Evolutionary conservation across 2,797 vertebrate species (phyloP), one percentile per base, ranked within the genome.

Genomic region (Babyrousa celebensis): DNA sequence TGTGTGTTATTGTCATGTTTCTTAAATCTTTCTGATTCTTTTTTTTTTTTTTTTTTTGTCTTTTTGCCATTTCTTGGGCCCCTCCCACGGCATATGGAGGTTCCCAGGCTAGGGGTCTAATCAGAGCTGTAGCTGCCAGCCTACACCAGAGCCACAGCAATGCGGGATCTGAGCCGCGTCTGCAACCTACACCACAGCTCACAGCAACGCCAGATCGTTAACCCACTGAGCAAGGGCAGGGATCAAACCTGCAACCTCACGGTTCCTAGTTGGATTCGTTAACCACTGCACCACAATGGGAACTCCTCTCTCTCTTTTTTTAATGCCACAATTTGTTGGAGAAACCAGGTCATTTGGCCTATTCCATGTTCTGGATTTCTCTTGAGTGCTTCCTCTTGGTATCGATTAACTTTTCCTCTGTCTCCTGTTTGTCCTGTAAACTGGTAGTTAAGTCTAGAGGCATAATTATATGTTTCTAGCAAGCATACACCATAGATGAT

Each of bases 301-400:
- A 36, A 36, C 36, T 36, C 36, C 36, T 36, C 36, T 15, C 54
- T 82, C 18, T 77, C 27, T 72, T 48, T 77, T 86, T 79, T 54
- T 18, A 92, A 60, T 93, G n/a, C 21, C 60, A 5, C 32, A 58
- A 3, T 60, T 86, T 80, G 12, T 80, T 86, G 9, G 67, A 67
- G 23, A 95, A 87, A 82, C n/a, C 7, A 52, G 48, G 17, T 67
- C 36, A 52, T 92, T 75, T 68, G 29, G 82, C 29, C 75, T 95
- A 16, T 72, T 91, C 16, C 29, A 67, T 20, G 4, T 52, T 91
- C 58, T 91, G 60, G 17, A 29, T 91, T 65, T 68, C 36, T 74
- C 36, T 67, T 67, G 36, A 68, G 25, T 75, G 60, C 70, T 79
- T 85, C 20, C 43, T 71, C 27, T 36, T 83, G 60, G 29, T 82